Evolutionary conservation across 2,888 invertebrate genomes (phyloP).

Genomic region (Plagodis pulveraria): DNA sequence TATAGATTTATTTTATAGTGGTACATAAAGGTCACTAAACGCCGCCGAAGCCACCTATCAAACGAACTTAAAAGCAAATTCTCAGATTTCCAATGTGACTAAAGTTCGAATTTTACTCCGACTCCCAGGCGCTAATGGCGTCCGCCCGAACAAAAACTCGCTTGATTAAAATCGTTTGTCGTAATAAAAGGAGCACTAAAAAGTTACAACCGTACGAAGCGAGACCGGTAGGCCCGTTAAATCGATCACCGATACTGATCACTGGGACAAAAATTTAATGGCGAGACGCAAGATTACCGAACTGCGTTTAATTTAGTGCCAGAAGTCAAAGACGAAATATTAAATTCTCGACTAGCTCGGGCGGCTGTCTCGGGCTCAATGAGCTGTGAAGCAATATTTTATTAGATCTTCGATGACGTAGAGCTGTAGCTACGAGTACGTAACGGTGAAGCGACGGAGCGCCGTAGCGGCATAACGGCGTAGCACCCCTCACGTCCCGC

Average conservation of each 20-base stretch:
- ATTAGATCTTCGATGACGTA: slow-evolving; percentile 48
- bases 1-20: slow-evolving; percentile 42
- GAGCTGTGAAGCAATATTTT: slow-evolving; percentile 71
- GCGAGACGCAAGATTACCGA: slow-evolving; percentile 47
- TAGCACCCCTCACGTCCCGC: slow-evolving; percentile 28
- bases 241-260: slow-evolving; percentile 81
- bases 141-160: slow-evolving; percentile 78
- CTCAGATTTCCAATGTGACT: slow-evolving; percentile 72
- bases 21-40: slow-evolving; percentile 42
- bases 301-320: slow-evolving; percentile 66
- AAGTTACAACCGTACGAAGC: slow-evolving; percentile 77
- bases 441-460: no score
- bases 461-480: slow-evolving; percentile 11
- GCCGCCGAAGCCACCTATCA: slow-evolving; percentile 62
- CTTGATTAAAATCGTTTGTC: slow-evolving; percentile 85
- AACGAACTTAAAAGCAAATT: slow-evolving; percentile 77
- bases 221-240: slow-evolving; percentile 77
- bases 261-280: slow-evolving; percentile 77
- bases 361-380: slow-evolving; percentile 56
- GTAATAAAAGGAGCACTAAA: slow-evolving; percentile 83
- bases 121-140: slow-evolving; percentile 74
- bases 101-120: slow-evolving; percentile 76
- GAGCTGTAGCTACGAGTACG: slow-evolving; percentile 28
- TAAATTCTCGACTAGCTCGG: slow-evolving; percentile 51
- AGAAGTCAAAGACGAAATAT: slow-evolving; percentile 60